Evolutionary conservation across 2,797 vertebrate species (phyloP), one percentile per base, ranked within the genome.

Genomic region (Sarcophilus harrisii): DNA sequence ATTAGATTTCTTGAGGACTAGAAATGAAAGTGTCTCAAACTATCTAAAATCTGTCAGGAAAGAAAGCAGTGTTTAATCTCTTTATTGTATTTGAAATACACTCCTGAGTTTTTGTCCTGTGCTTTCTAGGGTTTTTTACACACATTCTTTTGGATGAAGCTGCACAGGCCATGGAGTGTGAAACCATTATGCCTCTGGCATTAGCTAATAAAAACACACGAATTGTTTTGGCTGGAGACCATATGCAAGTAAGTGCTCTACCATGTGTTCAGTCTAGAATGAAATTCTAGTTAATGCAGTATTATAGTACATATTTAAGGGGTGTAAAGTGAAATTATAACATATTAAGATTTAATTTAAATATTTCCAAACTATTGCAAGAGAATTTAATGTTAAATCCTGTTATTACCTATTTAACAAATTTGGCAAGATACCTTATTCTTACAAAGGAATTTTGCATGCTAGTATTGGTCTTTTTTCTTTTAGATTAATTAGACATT

Each of bases 141-240:
- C 99, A 99, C 98, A 99, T 99, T 98, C 98, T 99, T 29, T 98
- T 99, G 99, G 99, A 99, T 98, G 99, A 99, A 99, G 99, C 99
- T 32, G 99, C 99, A 59, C 99, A 99, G 98, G 99, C 99, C 98
- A 99, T 99, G 99, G 99, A 99, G 99, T 99, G 99, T 96, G 99
- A 99, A 99, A 99, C 99, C 97, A 99, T 99, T 98, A 99, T 99
- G 99, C 99, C 99, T 98, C 99, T 99, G 97, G 99, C 99, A 95
- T 98, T 99, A 98, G 99, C 99, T 94, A 99, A 99, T 98, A 99
- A 99, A 98, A 99, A 98, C 98, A 99, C 99, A 58, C 99, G 99
- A 95, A 99, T 99, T 89, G 99, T 99, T 95, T 98, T 99, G 98
- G 99, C 99, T 97, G 99, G 99, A 98, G 99, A 99, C 98, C 99